phyloP scores from a whole-genome alignment of 1,140 invertebrate species.

The Ylistrum balloti region DNA sequence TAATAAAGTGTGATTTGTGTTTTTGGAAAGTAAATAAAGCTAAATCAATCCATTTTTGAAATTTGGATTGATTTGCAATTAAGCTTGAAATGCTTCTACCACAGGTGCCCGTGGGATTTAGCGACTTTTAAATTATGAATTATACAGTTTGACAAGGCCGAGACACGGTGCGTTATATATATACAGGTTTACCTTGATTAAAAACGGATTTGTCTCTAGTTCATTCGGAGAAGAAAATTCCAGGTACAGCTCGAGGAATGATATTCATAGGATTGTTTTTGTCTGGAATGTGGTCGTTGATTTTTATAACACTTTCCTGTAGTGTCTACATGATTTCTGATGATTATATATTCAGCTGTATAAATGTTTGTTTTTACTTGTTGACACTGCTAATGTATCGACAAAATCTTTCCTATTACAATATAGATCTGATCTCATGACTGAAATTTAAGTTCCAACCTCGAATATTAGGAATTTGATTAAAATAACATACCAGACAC shows the following conservation, averaged over 20 bases:
- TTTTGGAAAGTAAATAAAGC: too few relatives aligned
- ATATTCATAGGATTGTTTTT: neutral
- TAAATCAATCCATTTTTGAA: too few relatives aligned
- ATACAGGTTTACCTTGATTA: neutral
- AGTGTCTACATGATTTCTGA: neutral
- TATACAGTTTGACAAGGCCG: neutral
- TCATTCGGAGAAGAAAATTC: neutral
- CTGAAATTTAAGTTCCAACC: too few relatives aligned
- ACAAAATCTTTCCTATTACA: too few relatives aligned
- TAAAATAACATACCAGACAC: too few relatives aligned
- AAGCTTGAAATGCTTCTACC: neutral
- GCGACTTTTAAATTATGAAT: conserved; percentile 36
- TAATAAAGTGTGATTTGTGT: too few relatives aligned
- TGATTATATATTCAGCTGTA: neutral
- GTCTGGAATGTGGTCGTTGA: neutral
- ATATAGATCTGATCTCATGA: too few relatives aligned
- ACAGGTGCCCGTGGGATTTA: neutral
- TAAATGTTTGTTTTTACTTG: neutral
- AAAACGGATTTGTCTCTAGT: neutral
- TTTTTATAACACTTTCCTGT: neutral
- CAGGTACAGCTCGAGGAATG: neutral
- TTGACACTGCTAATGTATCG: neutral
- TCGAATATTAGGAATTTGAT: too few relatives aligned
- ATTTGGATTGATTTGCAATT: neutral
- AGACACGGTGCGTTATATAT: neutral